Conservation (phyloP, 2,888 invertebrate genomes). For the Scelioninae gen. 2 region DNA sequence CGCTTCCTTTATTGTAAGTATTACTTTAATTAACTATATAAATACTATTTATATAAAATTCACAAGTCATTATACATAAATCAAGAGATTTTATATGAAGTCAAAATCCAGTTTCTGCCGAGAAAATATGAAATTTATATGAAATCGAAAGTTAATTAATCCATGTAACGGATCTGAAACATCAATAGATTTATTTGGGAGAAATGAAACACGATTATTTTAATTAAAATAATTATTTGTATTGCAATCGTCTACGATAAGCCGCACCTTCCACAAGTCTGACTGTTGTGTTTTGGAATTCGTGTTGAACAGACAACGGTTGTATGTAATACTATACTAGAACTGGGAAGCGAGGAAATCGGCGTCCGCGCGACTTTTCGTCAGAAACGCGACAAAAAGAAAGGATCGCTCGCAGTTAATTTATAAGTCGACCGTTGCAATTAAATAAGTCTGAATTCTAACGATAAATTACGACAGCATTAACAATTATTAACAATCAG, state of each 20-base stretch:
- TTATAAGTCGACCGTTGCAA: constrained; percentile 10
- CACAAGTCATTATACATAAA: no score
- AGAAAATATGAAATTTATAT: no score
- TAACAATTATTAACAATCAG: constrained; percentile 47
- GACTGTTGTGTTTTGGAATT: constrained; percentile 25
- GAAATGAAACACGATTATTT: constrained; percentile 3
- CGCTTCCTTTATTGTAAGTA: no score
- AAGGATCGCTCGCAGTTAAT: constrained; percentile 1
- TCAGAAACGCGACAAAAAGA: neutral
- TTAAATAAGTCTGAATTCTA: constrained; percentile 39
- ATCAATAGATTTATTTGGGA: no score
- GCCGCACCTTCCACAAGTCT: constrained; percentile 35
- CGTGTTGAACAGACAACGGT: constrained; percentile 12
- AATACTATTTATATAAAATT: no score
- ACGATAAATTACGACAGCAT: constrained; percentile 44
- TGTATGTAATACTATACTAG: constrained; percentile 7
- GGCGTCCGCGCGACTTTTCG: neutral
- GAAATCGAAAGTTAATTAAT: no score
- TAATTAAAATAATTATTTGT: constrained; percentile 32
- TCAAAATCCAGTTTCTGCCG: no score
- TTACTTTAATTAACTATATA: no score
- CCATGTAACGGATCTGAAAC: no score
- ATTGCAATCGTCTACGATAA: constrained; percentile 40
- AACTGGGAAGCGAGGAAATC: constrained; percentile 10
- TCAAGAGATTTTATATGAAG: no score